Percentiles rank a stretch among this genome's conserved stretches.
Evolutionary conservation across 2,888 invertebrate genomes (phyloP).

Genomic region (Aspidiotus destructor): DNA sequence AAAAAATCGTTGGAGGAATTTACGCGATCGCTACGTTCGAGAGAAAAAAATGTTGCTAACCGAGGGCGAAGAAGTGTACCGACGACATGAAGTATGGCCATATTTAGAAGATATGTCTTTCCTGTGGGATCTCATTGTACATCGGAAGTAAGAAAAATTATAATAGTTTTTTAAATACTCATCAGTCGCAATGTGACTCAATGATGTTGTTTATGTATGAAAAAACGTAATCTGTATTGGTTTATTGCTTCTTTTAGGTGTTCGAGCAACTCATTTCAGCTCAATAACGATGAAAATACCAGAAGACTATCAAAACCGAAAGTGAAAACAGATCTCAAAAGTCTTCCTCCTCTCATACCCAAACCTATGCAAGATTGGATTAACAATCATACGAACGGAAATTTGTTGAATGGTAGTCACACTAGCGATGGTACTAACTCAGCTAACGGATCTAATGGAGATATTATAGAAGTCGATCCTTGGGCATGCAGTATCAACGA

Average conservation of each 20-base stretch:
- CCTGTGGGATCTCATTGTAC: conserved; percentile 30
- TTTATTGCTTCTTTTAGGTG: not conserved
- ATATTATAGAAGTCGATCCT: conserved; percentile 33
- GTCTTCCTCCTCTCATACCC: conserved; percentile 26
- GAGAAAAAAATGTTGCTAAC: conserved; percentile 30
- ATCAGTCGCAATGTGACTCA: too few relatives aligned
- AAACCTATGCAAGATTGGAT: conserved; percentile 33
- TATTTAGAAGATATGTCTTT: conserved; percentile 32
- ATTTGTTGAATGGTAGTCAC: conserved; percentile 6
- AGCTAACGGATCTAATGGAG: conserved; percentile 10
- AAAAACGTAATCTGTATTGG: not conserved
- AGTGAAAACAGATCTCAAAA: conserved; percentile 22
- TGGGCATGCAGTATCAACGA: conserved; percentile 32
- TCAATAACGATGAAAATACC: conserved; percentile 16
- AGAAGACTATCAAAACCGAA: conserved; percentile 20
- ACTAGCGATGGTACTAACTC: not conserved
- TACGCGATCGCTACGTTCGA: conserved; percentile 29
- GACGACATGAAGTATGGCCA: conserved; percentile 32
- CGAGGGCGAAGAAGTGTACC: conserved; percentile 32
- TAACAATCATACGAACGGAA: conserved; percentile 13
- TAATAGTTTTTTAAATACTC: not conserved
- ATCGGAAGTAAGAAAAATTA: conserved; percentile 24
- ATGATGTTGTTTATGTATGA: too few relatives aligned
- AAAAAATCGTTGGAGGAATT: conserved; percentile 31
- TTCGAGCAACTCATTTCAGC: conserved; percentile 10